Percentiles rank a stretch among this genome's conserved stretches.
Conservation (phyloP, 2,888 invertebrate species). For the Patella depressa region DNA sequence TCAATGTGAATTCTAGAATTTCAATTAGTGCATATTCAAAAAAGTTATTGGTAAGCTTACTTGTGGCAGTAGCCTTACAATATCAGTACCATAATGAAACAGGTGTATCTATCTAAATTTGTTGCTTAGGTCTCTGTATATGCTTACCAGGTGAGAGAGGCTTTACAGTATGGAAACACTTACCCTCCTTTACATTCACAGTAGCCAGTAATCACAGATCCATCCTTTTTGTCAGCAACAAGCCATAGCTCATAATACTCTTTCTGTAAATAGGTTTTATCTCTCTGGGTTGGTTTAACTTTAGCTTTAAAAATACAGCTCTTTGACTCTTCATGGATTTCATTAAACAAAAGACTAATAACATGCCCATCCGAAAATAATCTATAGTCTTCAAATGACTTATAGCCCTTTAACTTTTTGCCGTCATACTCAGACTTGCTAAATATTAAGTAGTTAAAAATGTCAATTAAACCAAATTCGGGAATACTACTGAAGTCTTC, state of each 20-base stretch:
- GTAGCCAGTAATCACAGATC: no score
- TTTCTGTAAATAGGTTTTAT: neutral
- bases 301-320: neutral
- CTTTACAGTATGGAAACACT: neutral
- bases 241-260: no score
- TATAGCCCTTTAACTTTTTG: slow-evolving; percentile 26
- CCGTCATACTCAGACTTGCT: slow-evolving; percentile 22
- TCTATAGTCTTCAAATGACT: slow-evolving; percentile 22
- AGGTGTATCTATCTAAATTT: no score
- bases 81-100: no score
- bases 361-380: neutral
- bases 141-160: no score
- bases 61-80: no score
- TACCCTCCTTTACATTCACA: neutral
- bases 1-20: no score
- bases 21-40: no score
- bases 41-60: no score
- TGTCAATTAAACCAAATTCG: slow-evolving; percentile 23
- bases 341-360: neutral
- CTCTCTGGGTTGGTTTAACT: neutral
- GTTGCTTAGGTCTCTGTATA: no score
- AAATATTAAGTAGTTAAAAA: slow-evolving; percentile 27
- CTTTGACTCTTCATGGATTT: neutral
- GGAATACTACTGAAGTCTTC: slow-evolving; percentile 23
- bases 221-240: no score